phyloP scores from a whole-genome alignment of 2,888 invertebrate genomes.

The Nomada goodeniana region DNA sequence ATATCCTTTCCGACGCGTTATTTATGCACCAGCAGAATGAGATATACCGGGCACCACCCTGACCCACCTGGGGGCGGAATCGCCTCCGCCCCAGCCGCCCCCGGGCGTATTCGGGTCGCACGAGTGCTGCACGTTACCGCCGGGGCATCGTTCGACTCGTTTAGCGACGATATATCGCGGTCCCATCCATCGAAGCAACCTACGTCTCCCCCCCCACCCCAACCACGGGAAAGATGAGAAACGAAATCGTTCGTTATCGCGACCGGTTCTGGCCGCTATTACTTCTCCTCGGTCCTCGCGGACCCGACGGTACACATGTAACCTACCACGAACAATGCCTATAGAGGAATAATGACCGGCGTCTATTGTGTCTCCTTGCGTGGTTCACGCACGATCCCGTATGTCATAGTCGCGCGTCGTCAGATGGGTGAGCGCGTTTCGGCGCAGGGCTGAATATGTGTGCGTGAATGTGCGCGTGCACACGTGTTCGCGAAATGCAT shows the following conservation, averaged over 20 bases:
- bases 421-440: constrained; percentile 26
- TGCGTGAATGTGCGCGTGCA: constrained; percentile 32
- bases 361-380: constrained; percentile 72
- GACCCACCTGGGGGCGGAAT: constrained; percentile 84
- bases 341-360: constrained; percentile 77
- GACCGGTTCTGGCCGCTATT: constrained; percentile 76
- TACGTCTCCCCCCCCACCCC: background rate
- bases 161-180: constrained; percentile 18
- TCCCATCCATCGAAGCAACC: background rate
- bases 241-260: constrained; percentile 28
- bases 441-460: constrained; percentile 36
- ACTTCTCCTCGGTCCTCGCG: constrained; percentile 72
- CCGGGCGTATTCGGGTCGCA: constrained; percentile 82
- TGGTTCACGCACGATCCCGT: constrained; percentile 64
- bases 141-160: constrained; percentile 43
- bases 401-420: constrained; percentile 57
- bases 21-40: constrained; percentile 70
- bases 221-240: background rate
- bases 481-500: constrained; percentile 12
- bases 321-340: constrained; percentile 75
- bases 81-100: constrained; percentile 83
- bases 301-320: constrained; percentile 70
- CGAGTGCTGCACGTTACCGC: constrained; percentile 58
- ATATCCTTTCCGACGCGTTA: constrained; percentile 52
- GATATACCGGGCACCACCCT: constrained; percentile 79